A percentile compares a stretch with the other conserved stretches of the same genome.
phyloP scores from a whole-genome alignment of 2,888 invertebrate genomes.

The Lasioglossum figueresi region DNA sequence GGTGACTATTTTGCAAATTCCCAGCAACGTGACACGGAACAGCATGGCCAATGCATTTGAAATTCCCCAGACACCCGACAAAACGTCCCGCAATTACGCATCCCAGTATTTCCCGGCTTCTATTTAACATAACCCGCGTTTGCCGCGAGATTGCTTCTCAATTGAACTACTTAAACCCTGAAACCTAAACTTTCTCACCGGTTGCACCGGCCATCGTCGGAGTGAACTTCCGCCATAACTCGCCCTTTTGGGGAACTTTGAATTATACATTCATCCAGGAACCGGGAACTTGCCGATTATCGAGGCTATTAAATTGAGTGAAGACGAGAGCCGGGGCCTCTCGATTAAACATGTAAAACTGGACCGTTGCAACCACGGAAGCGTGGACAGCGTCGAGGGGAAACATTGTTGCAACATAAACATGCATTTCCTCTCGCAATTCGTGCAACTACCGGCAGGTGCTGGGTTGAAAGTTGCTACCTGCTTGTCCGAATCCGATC shows the following conservation, averaged over 20 bases:
- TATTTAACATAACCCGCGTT: conserved; percentile 11
- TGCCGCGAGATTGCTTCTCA: conserved; percentile 17
- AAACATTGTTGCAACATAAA: neutral
- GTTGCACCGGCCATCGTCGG: neutral
- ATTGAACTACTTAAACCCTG: conserved; percentile 4
- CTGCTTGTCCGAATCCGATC: neutral
- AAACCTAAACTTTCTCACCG: neutral
- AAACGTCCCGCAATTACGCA: neutral
- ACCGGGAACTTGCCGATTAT: conserved; percentile 14
- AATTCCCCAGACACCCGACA: neutral
- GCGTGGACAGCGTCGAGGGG: neutral
- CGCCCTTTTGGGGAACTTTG: conserved; percentile 14
- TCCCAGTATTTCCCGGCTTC: neutral
- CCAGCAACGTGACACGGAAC: neutral
- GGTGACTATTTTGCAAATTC: neutral
- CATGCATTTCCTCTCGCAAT: neutral
- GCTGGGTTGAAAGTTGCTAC: neutral
- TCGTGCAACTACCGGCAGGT: neutral
- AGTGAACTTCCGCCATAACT: neutral
- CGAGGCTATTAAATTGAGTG: conserved; percentile 10
- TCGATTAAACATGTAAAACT: conserved; percentile 5
- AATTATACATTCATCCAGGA: conserved; percentile 19
- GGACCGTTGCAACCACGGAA: neutral
- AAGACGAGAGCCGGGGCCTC: neutral
- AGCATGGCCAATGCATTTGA: neutral